phyloP scores from a whole-genome alignment of 2,888 invertebrate species.

The Cryptocephalus primarius region DNA sequence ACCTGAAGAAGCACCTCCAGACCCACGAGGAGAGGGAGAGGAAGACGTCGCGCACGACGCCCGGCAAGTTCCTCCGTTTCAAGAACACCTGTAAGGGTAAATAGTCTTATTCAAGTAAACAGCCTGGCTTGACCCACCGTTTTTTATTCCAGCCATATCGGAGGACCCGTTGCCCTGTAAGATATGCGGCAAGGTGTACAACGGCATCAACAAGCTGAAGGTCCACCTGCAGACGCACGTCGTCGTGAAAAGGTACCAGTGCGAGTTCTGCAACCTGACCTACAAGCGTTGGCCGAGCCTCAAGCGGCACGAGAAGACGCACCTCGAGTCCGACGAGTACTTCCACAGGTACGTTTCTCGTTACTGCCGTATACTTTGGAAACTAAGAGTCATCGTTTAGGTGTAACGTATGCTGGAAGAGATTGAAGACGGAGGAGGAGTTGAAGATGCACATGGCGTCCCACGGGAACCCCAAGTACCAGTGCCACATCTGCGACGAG shows the following conservation, averaged over 20 bases:
- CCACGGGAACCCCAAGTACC: conserved; percentile 10
- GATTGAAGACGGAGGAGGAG: conserved; percentile 9
- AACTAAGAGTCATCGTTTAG: conserved; percentile 1
- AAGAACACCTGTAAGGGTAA: conserved; percentile 9
- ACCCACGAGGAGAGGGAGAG: conserved; percentile 7
- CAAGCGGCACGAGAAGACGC: conserved; percentile 12
- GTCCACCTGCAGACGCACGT: conserved; percentile 12
- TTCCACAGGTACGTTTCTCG: conserved; percentile 11
- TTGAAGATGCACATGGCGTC: conserved; percentile 10
- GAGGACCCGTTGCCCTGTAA: conserved; percentile 12
- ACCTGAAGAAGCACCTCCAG: conserved; percentile 9
- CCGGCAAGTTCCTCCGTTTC: conserved; percentile 12
- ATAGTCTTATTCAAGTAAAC: neutral
- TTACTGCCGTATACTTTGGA: neutral
- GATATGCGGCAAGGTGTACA: conserved; percentile 13
- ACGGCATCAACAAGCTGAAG: conserved; percentile 10
- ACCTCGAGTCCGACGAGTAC: conserved; percentile 6
- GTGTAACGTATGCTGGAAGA: conserved; percentile 14
- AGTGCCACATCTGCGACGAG: conserved; percentile 13
- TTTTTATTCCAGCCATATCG: neutral
- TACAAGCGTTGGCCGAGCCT: conserved; percentile 11
- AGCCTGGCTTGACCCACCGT: no score
- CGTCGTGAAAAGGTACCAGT: conserved; percentile 11
- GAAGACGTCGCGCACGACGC: conserved; percentile 7
- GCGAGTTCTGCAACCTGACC: conserved; percentile 12